Base-by-base conservation (phyloP, 2,113 vertebrate genomes). In the Hystrix brachyura region DNA sequence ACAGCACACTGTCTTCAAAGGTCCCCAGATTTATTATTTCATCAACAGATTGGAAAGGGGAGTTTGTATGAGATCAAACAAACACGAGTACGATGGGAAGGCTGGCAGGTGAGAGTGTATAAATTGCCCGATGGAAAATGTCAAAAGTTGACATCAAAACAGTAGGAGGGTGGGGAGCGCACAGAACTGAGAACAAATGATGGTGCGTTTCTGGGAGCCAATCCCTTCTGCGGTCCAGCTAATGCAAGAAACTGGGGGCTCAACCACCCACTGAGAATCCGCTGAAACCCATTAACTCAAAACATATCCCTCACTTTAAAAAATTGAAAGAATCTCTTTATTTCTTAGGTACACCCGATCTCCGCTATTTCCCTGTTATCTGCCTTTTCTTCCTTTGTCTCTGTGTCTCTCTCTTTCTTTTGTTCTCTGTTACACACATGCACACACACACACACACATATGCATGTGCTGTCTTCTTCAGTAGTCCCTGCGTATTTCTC, bases 21-120 rank as follows among this genome's bases (percentile, higher is more conserved):
- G 90, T 97, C 72, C 95, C 95, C 87, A 69, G 97, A 97, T 98
- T 98, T 98, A 98, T 97, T 98, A 97, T 98, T 97, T 98, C 96
- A 98, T 97, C 98, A 98, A 96, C 96, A 97, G 95, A 97, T 96
- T 3, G 51, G 96, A 97, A 87, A 97, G 71, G 82, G 94, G 95
- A 96, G 97, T 98, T 95, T 98, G 96, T 97, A 94, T 95, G 94
- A 98, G 97, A 98, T 98, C 97, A 98, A 98, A 98, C 95, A 97
- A 98, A 93, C 93, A 88, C 17, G 5, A 92, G 96, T 96, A 87
- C 94, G 94, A 64, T 97, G 84, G 97, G 84, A 95, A 96, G 90
- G 96, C 95, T 91, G 87, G 97, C 97, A 96, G 97, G 97, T 97
- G 97, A 94, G 43, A 95, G 95, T 83, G 80, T 95, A 95, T 96